Conservation (phyloP, 2,888 invertebrate genomes). For the Pammene aurita region DNA sequence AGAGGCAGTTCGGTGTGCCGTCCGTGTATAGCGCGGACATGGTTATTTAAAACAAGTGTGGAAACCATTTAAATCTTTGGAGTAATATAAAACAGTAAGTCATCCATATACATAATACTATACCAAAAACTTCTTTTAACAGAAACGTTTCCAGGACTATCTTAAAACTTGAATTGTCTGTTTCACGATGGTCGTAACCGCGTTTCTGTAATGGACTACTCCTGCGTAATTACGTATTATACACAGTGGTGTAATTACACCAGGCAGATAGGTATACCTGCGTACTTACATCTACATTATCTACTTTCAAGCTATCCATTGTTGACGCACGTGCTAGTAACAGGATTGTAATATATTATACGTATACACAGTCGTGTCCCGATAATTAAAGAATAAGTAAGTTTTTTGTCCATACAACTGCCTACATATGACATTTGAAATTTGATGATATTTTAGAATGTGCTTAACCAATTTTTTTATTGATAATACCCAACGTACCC, state of each 20-base stretch:
- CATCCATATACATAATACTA: neutral
- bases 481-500: too few relatives aligned
- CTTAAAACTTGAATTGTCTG: neutral
- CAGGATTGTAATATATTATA: too few relatives aligned
- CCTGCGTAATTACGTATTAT: neutral
- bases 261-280: too few relatives aligned
- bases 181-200: neutral
- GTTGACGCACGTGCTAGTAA: too few relatives aligned
- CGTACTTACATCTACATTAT: too few relatives aligned
- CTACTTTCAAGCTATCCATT: too few relatives aligned
- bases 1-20: slow-evolving; percentile 9
- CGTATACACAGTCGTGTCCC: too few relatives aligned
- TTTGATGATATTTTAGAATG: too few relatives aligned
- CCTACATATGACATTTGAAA: too few relatives aligned
- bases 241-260: neutral
- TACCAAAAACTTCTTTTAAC: neutral
- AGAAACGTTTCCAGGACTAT: neutral
- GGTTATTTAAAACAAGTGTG: slow-evolving; percentile 28
- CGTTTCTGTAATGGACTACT: neutral
- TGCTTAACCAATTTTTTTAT: too few relatives aligned
- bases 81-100: slow-evolving; percentile 32
- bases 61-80: slow-evolving; percentile 3
- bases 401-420: too few relatives aligned
- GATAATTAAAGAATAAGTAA: too few relatives aligned
- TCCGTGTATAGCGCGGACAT: slow-evolving; percentile 24